Evolutionary conservation across 1,140 invertebrate genomes (phyloP).

Genomic region (Idris sp.): DNA sequence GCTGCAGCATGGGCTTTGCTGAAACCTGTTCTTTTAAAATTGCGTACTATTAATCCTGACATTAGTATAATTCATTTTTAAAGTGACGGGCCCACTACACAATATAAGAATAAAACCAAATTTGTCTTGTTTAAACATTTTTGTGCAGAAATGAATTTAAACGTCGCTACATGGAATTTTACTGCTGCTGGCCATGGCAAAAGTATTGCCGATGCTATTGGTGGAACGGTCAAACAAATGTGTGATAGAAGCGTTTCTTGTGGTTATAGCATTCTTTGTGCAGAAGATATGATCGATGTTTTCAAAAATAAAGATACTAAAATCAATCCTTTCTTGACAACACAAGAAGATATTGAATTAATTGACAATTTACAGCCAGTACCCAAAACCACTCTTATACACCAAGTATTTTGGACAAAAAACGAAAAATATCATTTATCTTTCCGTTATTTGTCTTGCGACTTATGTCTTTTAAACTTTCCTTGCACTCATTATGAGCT

Average conservation of each 20-base stretch:
- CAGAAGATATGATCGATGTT: too few relatives aligned
- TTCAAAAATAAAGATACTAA: too few relatives aligned
- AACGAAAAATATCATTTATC: not conserved
- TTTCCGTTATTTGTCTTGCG: constrained; percentile 6
- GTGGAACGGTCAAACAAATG: too few relatives aligned
- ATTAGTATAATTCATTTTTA: constrained; percentile 6
- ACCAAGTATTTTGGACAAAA: not conserved
- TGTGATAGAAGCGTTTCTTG: too few relatives aligned
- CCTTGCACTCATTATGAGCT: not conserved
- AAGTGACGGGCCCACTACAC: constrained; percentile 11
- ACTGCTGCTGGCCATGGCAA: constrained; percentile 6
- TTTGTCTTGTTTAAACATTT: constrained; percentile 9
- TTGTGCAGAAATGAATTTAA: not conserved
- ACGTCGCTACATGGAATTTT: constrained; percentile 9
- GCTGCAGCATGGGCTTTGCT: too few relatives aligned
- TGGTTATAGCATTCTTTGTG: too few relatives aligned
- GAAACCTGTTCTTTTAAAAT: too few relatives aligned
- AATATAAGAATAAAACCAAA: constrained; percentile 18
- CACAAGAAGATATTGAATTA: too few relatives aligned
- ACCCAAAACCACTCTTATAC: not conserved
- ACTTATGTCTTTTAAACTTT: not conserved
- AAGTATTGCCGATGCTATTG: too few relatives aligned
- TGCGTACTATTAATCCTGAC: too few relatives aligned
- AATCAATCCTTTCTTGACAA: too few relatives aligned
- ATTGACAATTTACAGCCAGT: not conserved